These are phyloP conservation scores for Monopis laevigella DNA, from an alignment of 2,888 invertebrate genomes.

Conservation along the genomic window DNA sequence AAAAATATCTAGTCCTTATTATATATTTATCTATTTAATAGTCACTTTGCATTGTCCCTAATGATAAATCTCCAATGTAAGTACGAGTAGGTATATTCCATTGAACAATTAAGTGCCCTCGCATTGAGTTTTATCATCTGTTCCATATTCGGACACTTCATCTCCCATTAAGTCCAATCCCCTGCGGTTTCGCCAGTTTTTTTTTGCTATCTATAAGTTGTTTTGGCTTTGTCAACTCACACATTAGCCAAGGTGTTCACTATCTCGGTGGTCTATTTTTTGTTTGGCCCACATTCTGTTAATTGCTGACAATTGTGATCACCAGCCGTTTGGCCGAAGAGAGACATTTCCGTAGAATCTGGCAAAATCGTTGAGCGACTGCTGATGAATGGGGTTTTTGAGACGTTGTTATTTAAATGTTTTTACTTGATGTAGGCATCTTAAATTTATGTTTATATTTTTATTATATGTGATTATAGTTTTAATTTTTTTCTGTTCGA, in stretches of 20 bases:
- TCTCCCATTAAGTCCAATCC: constrained; percentile 35
- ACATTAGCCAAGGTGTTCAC: constrained; percentile 62
- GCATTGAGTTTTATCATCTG: background rate
- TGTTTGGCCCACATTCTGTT: constrained; percentile 38
- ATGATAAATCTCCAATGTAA: too few relatives aligned
- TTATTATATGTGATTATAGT: too few relatives aligned
- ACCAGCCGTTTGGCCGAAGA: constrained; percentile 49
- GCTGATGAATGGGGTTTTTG: too few relatives aligned
- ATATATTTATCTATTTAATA: too few relatives aligned
- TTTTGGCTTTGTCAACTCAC: constrained; percentile 54
- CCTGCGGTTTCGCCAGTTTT: constrained; percentile 37
- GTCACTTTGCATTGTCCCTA: too few relatives aligned
- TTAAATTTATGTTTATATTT: too few relatives aligned
- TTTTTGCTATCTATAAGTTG: constrained; percentile 17
- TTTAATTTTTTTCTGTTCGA: too few relatives aligned
- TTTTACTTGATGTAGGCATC: too few relatives aligned
- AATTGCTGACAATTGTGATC: constrained; percentile 64
- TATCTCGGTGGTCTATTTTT: constrained; percentile 51
- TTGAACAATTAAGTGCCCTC: too few relatives aligned
- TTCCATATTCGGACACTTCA: constrained; percentile 49
- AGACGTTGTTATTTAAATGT: too few relatives aligned
- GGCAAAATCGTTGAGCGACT: background rate
- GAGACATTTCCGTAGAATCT: constrained; percentile 45
- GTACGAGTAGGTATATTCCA: too few relatives aligned
- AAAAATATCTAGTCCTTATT: too few relatives aligned